These are phyloP conservation scores for Hylaeus anthracinus DNA, from an alignment of 1,140 invertebrate genomes.

Conservation along the genomic window DNA sequence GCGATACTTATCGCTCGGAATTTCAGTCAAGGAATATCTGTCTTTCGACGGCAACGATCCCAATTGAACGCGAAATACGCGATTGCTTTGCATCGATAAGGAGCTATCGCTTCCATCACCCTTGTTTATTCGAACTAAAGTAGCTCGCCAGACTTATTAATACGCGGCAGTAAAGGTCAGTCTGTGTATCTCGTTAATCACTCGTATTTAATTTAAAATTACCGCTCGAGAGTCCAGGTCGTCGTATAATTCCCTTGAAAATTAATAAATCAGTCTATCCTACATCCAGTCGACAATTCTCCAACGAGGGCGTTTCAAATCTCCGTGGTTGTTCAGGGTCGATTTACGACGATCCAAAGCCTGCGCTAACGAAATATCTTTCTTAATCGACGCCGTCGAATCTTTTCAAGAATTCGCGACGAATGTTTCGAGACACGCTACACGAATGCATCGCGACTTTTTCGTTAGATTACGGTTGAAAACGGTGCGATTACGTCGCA, in stretches of 20 bases:
- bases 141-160: slow-evolving; percentile 45
- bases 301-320: too few species aligned
- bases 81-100: slow-evolving; percentile 42
- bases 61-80: slow-evolving; percentile 37
- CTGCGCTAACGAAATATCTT: too few species aligned
- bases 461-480: slow-evolving; percentile 11
- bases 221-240: background rate
- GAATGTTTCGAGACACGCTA: background rate
- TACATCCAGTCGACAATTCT: too few species aligned
- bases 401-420: background rate
- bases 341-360: too few species aligned
- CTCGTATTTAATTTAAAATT: slow-evolving; percentile 29
- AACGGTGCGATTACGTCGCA: slow-evolving; percentile 6
- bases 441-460: background rate
- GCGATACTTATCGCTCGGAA: background rate
- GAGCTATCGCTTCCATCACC: slow-evolving; percentile 46
- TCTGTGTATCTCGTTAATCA: slow-evolving; percentile 45
- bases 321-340: too few species aligned
- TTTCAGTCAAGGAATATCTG: background rate
- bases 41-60: background rate
- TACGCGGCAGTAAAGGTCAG: slow-evolving; percentile 46
- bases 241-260: too few species aligned
- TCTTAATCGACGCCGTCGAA: too few species aligned
- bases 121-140: slow-evolving; percentile 48
- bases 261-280: slow-evolving; percentile 13